Percentiles rank a stretch among this genome's conserved stretches.
These are phyloP conservation scores for Leucopsar rothschildi DNA, from an alignment of 2,113 vertebrate species.

Conservation along the genomic window DNA sequence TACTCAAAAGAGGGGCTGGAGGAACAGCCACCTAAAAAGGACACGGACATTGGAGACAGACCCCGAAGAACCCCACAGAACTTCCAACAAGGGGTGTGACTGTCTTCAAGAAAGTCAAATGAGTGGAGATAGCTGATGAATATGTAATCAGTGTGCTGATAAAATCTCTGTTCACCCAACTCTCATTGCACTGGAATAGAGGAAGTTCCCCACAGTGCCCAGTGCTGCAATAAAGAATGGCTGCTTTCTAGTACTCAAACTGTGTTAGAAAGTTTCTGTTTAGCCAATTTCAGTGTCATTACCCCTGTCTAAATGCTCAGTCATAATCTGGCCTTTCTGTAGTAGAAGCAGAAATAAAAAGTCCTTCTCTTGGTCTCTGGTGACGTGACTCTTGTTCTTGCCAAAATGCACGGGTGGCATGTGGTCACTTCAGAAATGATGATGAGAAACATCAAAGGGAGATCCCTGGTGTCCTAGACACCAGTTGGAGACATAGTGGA, in stretches of 20 bases:
- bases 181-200: fast-evolving
- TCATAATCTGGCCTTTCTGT: too few species aligned
- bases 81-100: not conserved
- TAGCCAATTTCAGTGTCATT: not conserved
- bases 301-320: not conserved
- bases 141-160: too few species aligned
- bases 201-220: too few species aligned
- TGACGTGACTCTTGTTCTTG: not conserved
- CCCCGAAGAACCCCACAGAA: not conserved
- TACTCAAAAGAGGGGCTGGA: too few species aligned
- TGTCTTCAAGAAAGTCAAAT: not conserved
- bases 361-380: not conserved
- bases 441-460: not conserved
- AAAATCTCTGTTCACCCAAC: not conserved
- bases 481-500: not conserved
- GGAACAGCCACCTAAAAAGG: not conserved
- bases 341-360: not conserved
- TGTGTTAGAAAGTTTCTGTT: not conserved
- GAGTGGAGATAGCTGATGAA: not conserved
- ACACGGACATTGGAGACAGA: not conserved
- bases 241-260: not conserved
- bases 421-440: not conserved
- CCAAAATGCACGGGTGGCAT: not conserved
- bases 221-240: not conserved
- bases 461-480: not conserved